Evolutionary conservation across 2,797 vertebrate genomes (phyloP).

Genomic region (Anguilla anguilla): DNA sequence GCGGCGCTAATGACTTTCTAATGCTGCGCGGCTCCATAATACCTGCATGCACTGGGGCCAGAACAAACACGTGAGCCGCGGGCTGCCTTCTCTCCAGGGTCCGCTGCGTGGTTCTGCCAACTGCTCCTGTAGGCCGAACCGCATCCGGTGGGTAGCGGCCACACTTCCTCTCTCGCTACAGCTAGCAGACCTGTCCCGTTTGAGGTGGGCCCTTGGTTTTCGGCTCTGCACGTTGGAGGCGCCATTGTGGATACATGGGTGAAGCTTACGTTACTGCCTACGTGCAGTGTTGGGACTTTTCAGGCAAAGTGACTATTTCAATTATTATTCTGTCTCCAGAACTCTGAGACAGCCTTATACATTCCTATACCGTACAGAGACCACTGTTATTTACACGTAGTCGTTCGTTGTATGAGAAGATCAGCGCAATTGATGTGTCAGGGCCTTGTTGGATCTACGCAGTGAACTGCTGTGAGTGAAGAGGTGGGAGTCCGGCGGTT

Average conservation of each 20-base stretch:
- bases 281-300: neutral
- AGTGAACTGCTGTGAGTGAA: neutral
- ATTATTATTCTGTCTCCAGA: neutral
- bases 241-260: neutral
- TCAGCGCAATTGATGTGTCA: neutral
- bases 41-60: neutral
- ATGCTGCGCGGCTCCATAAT: slow-evolving; percentile 45
- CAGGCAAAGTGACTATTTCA: neutral
- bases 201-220: slow-evolving; percentile 33
- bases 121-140: slow-evolving; percentile 22
- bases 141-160: neutral
- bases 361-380: neutral
- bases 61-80: neutral
- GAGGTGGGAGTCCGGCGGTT: neutral
- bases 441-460: neutral
- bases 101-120: slow-evolving; percentile 33
- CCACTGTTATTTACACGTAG: neutral
- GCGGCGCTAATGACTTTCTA: slow-evolving; percentile 60
- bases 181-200: slow-evolving; percentile 31
- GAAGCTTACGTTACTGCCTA: neutral
- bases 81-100: neutral
- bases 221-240: neutral
- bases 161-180: slow-evolving; percentile 10
- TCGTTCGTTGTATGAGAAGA: neutral
- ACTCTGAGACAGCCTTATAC: neutral